Base-by-base conservation (phyloP, 2,113 vertebrate species). In the Microcebus ravelobensis region DNA sequence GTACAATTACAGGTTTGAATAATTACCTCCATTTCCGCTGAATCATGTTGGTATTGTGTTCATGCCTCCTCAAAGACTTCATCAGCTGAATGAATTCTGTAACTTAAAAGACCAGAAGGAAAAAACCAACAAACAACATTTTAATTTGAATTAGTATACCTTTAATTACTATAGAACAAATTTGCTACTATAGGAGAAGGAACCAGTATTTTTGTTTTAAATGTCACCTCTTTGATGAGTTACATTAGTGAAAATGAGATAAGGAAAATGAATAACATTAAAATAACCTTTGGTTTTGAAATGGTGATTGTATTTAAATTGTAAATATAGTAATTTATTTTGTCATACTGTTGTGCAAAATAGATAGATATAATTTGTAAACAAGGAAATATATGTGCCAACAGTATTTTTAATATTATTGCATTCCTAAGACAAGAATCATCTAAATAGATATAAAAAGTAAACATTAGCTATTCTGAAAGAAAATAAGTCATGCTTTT, bases 21-120 rank as follows among this genome's bases (percentile, higher is more conserved):
- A 94, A 95, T 94, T 71, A 48, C 23, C 55, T 95, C 42, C 6
- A 82, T 87, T 90, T 92, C 59, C 94, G 57, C 76, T 95, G 94
- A 92, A 86, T 96, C 42, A 67, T 83, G 2, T 87, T 86, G 57
- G 25, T 20, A 34, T 92, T 83, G 8, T 87, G 27, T 95, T 90
- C 29, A 7, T 80, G 23, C 0, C 18, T 90, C 31, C 1, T 27
- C 27, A n/a, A 93, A 88, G 36, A 86, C 3, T 79, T 73, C 18
- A 86, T 76, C 27, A 87, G 31, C 17, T 67, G 42, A 96, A 85
- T 82, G 23, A 81, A 79, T 77, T 88, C 31, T 91, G 0, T 83
- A 20, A 61, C 20, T 95, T 87, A 36, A 87, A 87, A 88, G 74
- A 2, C 48, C 17, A 45, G 5, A 92, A 59, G 5, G 27, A 8